Percentiles rank a stretch among this genome's conserved stretches.
Conservation (phyloP, 2,888 invertebrate species). For the Leucophora obtusa region DNA sequence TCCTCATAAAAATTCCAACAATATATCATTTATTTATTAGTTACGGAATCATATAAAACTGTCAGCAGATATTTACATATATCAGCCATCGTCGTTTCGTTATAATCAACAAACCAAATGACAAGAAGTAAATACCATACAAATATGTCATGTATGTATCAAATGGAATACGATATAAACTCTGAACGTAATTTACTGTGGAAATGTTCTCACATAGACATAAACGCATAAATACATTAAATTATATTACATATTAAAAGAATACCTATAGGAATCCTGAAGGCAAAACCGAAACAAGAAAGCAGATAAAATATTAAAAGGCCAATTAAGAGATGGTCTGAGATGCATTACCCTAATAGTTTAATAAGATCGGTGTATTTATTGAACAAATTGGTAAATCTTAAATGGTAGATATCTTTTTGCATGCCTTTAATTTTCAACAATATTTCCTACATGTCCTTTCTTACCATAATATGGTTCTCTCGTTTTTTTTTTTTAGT, state of each 20-base stretch:
- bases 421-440: too few species aligned
- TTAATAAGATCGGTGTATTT: too few species aligned
- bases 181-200: not conserved
- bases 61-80: slow-evolving; percentile 57
- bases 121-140: slow-evolving; percentile 52
- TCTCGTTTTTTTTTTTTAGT: not conserved
- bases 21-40: slow-evolving; percentile 51
- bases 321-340: too few species aligned
- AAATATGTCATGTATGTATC: slow-evolving; percentile 50
- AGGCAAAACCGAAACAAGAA: too few species aligned
- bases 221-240: not conserved
- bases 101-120: slow-evolving; percentile 41
- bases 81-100: slow-evolving; percentile 24
- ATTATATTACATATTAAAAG: not conserved
- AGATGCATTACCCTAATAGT: too few species aligned
- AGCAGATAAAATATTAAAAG: too few species aligned
- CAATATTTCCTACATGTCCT: not conserved
- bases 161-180: slow-evolving; percentile 23
- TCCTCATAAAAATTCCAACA: slow-evolving; percentile 9
- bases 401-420: too few species aligned
- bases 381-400: too few species aligned
- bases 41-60: slow-evolving; percentile 54
- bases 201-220: not conserved
- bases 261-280: not conserved
- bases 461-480: not conserved